phyloP scores from a whole-genome alignment of 2,797 vertebrate genomes.

The Nasua narica region DNA sequence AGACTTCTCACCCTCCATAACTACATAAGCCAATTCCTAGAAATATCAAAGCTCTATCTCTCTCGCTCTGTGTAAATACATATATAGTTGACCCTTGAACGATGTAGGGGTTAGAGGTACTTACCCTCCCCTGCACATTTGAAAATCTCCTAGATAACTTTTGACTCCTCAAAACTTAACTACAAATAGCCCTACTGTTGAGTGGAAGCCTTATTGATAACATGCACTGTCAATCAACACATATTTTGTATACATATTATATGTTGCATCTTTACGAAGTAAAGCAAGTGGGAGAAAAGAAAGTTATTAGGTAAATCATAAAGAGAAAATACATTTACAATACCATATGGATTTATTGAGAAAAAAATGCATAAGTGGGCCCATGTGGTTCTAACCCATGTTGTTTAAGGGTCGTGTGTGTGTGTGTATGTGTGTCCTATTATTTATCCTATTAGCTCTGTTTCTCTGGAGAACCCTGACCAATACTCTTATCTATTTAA shows the following conservation, averaged over 20 bases:
- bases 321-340: neutral
- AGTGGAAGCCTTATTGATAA: neutral
- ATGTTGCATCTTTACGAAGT: neutral
- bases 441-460: neutral
- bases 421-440: neutral
- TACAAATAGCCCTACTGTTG: neutral
- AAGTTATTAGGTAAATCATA: neutral
- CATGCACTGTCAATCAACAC: neutral
- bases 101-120: neutral
- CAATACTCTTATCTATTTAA: neutral
- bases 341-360: neutral
- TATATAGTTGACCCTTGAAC: neutral
- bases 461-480: neutral
- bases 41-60: neutral
- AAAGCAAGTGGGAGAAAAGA: neutral
- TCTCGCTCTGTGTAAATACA: neutral
- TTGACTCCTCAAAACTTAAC: neutral
- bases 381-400: neutral
- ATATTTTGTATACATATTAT: neutral
- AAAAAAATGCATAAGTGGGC: neutral
- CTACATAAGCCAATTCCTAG: neutral
- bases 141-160: neutral
- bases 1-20: neutral
- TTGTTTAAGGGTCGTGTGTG: neutral
- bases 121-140: neutral